Conservation (phyloP, 2,888 invertebrate genomes). For the Hermodice carunculata region DNA sequence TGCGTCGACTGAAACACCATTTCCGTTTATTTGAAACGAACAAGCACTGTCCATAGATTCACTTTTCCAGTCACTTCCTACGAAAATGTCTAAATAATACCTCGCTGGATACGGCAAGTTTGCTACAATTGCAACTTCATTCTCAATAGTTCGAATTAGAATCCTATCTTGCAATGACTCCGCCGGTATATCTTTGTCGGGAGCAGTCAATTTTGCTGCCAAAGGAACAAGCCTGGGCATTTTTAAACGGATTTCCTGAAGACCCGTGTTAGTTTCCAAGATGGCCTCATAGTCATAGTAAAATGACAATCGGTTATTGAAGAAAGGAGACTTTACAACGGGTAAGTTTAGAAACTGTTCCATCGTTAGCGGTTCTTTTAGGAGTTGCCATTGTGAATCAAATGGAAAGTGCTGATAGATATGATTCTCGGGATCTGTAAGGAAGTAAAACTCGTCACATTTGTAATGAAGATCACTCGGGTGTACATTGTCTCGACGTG, state of each 20-base stretch:
- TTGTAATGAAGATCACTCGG: slow-evolving; percentile 49
- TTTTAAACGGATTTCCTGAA: slow-evolving; percentile 54
- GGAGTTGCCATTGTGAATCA: slow-evolving; percentile 70
- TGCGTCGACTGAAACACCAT: slow-evolving; percentile 12
- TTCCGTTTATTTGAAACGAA: slow-evolving; percentile 54
- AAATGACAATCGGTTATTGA: slow-evolving; percentile 63
- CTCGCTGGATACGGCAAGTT: slow-evolving; percentile 68
- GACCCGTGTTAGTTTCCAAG: slow-evolving; percentile 57
- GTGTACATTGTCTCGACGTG: slow-evolving; percentile 22
- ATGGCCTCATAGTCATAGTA: slow-evolving; percentile 59
- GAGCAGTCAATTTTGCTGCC: slow-evolving; percentile 59
- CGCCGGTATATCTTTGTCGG: slow-evolving; percentile 48
- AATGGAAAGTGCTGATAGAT: slow-evolving; percentile 68
- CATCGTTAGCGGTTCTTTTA: slow-evolving; percentile 69
- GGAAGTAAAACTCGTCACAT: slow-evolving; percentile 69
- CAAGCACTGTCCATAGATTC: slow-evolving; percentile 66
- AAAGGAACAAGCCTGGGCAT: slow-evolving; percentile 48
- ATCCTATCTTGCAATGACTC: slow-evolving; percentile 55
- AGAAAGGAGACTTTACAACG: slow-evolving; percentile 71
- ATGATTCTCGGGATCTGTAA: slow-evolving; percentile 68
- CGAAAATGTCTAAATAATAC: slow-evolving; percentile 70
- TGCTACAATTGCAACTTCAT: slow-evolving; percentile 64
- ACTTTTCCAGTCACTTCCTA: slow-evolving; percentile 61
- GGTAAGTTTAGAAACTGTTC: slow-evolving; percentile 71
- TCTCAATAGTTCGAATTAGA: slow-evolving; percentile 56